Evolutionary conservation across 2,113 vertebrate species (phyloP), one percentile per base, ranked within the genome.

Genomic region (Campylomormyrus tamandua): DNA sequence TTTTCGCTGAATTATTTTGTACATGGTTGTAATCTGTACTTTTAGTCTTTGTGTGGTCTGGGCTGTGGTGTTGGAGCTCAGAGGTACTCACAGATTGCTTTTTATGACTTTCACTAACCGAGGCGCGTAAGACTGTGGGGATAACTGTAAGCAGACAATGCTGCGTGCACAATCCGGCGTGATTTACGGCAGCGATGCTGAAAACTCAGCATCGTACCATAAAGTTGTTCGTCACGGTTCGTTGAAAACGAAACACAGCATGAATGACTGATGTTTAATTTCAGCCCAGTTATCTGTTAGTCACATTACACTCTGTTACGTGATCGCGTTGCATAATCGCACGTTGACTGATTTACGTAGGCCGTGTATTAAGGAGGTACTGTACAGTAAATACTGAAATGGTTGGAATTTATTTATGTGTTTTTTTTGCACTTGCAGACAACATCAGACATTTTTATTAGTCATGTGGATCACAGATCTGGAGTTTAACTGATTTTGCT

Each of bases 241-340:
- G 21, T 88, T 88, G 62, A 77, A 49, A 49, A 58, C 13, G 46
- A 88, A 88, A 88, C 45, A 74, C 66, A 27, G 42, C 66, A 49
- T 58, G 58, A 74, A 88, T 74, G 88, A 88, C 53, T 46, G 88
- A 49, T 74, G 58, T 88, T 88, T 74, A 49, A 74, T 88, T 88
- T 88, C n/a, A 88, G 62, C n/a, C 35, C 45, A 88, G 62, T 88
- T 46, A n/a, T 74, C 53, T 88, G 58, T 58, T 88, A 74, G 45
- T 88, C 88, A 52, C 85, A 84, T 84, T 84, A 48, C 24, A 46
- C 42, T 48, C 80, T 84, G 83, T 48, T 46, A 46, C 45, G 15
- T 84, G 45, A 27, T 48, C n/a, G 35, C 24, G 24, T 45, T 84
- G 45, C 45, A 48, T 84, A 84, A 84, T 48, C 8, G 1, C 24